Conservation (phyloP, 2,113 vertebrate species). For the Gavialis gangeticus region DNA sequence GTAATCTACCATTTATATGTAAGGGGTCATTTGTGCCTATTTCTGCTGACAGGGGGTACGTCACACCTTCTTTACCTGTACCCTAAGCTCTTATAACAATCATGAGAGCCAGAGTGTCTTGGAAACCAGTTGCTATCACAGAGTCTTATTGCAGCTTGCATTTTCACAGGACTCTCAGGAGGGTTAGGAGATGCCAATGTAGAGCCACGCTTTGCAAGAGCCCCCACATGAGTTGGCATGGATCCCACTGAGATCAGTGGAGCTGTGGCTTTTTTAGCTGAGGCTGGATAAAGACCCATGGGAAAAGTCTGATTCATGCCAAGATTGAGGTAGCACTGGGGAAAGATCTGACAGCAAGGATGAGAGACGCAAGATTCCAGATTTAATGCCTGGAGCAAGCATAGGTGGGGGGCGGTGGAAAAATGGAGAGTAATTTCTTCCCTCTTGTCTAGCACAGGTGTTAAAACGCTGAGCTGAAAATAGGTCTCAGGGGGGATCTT, state of each 20-base stretch:
- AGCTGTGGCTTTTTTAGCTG: background rate
- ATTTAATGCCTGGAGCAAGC: background rate
- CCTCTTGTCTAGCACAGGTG: constrained; percentile 73
- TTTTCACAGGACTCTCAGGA: background rate
- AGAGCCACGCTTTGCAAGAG: background rate
- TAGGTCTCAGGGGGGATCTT: constrained; percentile 75
- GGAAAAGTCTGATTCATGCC: background rate
- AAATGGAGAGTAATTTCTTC: background rate
- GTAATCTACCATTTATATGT: background rate
- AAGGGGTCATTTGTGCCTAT: background rate
- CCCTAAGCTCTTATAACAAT: background rate
- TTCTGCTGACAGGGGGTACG: background rate
- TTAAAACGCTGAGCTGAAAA: constrained; percentile 79
- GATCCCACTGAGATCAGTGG: background rate
- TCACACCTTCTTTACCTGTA: background rate
- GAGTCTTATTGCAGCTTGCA: background rate
- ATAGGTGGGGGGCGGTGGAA: background rate
- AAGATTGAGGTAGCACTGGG: background rate
- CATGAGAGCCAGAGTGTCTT: background rate
- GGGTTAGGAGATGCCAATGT: background rate
- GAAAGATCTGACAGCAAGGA: background rate
- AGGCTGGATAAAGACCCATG: background rate
- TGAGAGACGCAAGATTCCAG: background rate
- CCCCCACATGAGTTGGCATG: background rate
- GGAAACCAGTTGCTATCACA: background rate